These are phyloP conservation scores for Pitta sordida DNA, from an alignment of 2,113 vertebrate species.

Conservation along the genomic window DNA sequence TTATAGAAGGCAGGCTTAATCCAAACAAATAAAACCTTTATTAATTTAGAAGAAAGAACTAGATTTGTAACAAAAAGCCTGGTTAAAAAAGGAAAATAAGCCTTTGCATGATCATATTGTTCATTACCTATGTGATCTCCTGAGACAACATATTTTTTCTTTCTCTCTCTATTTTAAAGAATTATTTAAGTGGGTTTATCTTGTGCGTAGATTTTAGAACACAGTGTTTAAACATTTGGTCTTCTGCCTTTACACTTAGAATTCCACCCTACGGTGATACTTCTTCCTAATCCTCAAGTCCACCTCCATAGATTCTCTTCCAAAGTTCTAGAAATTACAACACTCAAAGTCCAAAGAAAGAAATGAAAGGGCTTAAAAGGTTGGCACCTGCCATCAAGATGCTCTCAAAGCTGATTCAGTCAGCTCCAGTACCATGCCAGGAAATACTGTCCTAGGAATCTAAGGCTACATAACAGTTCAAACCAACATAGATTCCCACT, in stretches of 20 bases:
- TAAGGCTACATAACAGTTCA: background rate
- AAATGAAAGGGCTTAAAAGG: background rate
- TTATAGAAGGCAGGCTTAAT: background rate
- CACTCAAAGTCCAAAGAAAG: background rate
- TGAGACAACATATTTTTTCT: too few relatives aligned
- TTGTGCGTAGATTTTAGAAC: background rate
- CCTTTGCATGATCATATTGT: background rate
- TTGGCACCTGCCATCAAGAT: background rate
- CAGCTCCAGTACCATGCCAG: fast-evolving
- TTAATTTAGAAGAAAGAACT: background rate
- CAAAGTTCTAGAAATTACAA: background rate
- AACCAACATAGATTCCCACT: background rate
- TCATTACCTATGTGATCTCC: background rate
- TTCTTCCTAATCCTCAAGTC: background rate
- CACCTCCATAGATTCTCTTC: background rate
- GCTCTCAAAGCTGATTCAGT: background rate
- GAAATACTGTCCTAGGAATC: background rate
- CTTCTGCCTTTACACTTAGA: background rate
- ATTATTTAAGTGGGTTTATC: background rate
- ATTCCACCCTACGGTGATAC: background rate
- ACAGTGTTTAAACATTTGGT: background rate
- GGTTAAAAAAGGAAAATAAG: background rate
- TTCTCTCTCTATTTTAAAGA: background rate
- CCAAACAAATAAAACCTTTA: background rate
- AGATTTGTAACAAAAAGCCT: background rate